Conservation (phyloP, 2,797 vertebrate species). For the Acanthurus lineatus region DNA sequence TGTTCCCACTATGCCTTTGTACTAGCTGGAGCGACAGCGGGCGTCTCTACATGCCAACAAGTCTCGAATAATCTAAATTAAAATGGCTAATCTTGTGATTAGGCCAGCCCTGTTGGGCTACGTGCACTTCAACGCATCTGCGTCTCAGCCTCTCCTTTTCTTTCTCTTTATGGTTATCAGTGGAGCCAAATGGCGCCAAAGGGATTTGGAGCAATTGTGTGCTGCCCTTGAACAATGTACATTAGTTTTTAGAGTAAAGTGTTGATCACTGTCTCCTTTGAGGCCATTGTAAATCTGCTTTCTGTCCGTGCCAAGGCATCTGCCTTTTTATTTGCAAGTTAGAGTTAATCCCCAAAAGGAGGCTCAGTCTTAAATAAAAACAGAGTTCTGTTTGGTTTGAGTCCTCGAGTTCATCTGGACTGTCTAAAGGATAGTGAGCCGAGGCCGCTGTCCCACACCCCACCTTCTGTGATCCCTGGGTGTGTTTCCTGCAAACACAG, state of each 20-base stretch:
- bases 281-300: constrained; percentile 49
- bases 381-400: constrained; percentile 40
- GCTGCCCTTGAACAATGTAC: constrained; percentile 71
- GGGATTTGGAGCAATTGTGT: constrained; percentile 65
- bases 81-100: constrained; percentile 81
- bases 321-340: constrained; percentile 54
- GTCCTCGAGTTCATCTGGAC: constrained; percentile 50
- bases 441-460: constrained; percentile 49
- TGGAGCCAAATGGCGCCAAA: constrained; percentile 49
- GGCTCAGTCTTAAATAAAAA: constrained; percentile 46
- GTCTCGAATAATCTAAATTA: constrained; percentile 83
- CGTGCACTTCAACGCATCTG: constrained; percentile 63
- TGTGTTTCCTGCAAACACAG: constrained; percentile 41
- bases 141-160: constrained; percentile 34
- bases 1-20: constrained; percentile 74
- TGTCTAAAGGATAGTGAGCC: constrained; percentile 34
- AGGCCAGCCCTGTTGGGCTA: constrained; percentile 69
- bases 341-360: constrained; percentile 59
- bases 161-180: constrained; percentile 45
- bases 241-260: constrained; percentile 62
- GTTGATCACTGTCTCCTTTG: constrained; percentile 58
- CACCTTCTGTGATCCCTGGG: constrained; percentile 44
- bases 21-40: constrained; percentile 56
- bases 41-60: constrained; percentile 65
- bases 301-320: constrained; percentile 54